Conservation (phyloP, 2,113 vertebrate species). For the Diphyllodes magnificus region DNA sequence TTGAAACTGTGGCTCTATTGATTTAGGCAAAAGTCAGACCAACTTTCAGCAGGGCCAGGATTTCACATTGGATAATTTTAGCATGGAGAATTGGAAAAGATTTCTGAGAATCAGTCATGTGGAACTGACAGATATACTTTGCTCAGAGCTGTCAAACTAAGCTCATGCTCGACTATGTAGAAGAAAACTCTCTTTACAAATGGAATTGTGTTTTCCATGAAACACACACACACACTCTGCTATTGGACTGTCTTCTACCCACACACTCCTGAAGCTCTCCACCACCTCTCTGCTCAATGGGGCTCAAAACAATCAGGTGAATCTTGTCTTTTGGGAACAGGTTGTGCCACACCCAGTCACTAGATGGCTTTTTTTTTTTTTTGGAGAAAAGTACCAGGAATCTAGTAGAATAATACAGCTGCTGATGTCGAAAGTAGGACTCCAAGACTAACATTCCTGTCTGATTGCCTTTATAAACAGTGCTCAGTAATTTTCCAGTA, state of each 20-base stretch:
- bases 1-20: neutral
- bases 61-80: constrained; percentile 9
- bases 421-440: constrained; percentile 60
- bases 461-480: constrained; percentile 67
- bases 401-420: constrained; percentile 68
- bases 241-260: neutral
- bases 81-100: neutral
- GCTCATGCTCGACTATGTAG: neutral
- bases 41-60: neutral
- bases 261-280: neutral
- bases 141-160: constrained; percentile 4
- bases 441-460: constrained; percentile 75
- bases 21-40: neutral
- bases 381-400: constrained; percentile 42
- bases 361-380: neutral
- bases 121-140: constrained; percentile 7
- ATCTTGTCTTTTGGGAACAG: constrained; percentile 60
- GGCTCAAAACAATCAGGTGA: constrained; percentile 54
- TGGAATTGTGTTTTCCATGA: neutral
- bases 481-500: constrained; percentile 72
- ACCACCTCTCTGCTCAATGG: neutral
- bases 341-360: constrained; percentile 66
- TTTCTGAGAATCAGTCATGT: neutral
- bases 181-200: neutral
- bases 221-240: neutral